phyloP scores from a whole-genome alignment of 2,113 vertebrate species.

The Leucopsar rothschildi region DNA sequence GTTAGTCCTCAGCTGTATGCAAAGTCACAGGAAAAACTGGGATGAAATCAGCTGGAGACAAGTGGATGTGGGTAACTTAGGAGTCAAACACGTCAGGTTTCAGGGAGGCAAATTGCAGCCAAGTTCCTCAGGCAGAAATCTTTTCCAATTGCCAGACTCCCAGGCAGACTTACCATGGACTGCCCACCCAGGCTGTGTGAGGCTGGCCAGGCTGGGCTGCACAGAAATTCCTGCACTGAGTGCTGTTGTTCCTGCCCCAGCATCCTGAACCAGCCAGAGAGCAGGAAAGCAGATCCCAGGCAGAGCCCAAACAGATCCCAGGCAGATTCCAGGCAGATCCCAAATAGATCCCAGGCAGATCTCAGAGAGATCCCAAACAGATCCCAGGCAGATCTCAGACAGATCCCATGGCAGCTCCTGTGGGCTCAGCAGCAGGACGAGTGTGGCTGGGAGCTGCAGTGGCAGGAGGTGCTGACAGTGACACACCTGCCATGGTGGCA shows the following conservation, averaged over 20 bases:
- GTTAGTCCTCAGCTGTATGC: neutral
- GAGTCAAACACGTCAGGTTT: neutral
- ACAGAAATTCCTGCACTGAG: neutral
- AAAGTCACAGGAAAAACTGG: neutral
- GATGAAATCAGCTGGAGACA: neutral
- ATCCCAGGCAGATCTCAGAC: too few species aligned
- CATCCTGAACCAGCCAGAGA: neutral
- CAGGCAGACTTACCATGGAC: fast-evolving
- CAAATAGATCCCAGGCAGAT: too few species aligned
- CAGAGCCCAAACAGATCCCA: neutral
- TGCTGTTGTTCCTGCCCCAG: neutral
- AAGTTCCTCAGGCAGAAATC: neutral
- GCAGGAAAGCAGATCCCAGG: neutral
- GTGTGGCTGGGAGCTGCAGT: constrained; percentile 19
- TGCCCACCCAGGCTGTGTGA: neutral
- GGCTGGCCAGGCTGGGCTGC: neutral
- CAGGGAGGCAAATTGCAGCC: neutral
- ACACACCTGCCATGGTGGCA: too few species aligned
- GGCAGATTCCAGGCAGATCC: too few species aligned
- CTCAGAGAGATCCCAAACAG: too few species aligned
- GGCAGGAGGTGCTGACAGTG: neutral
- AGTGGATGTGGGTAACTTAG: neutral
- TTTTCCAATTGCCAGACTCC: neutral
- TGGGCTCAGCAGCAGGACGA: neutral
- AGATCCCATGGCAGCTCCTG: too few species aligned